These are phyloP conservation scores for Tetraodon nigroviridis DNA, from an alignment of 2,113 vertebrate species.

Conservation along the genomic window DNA sequence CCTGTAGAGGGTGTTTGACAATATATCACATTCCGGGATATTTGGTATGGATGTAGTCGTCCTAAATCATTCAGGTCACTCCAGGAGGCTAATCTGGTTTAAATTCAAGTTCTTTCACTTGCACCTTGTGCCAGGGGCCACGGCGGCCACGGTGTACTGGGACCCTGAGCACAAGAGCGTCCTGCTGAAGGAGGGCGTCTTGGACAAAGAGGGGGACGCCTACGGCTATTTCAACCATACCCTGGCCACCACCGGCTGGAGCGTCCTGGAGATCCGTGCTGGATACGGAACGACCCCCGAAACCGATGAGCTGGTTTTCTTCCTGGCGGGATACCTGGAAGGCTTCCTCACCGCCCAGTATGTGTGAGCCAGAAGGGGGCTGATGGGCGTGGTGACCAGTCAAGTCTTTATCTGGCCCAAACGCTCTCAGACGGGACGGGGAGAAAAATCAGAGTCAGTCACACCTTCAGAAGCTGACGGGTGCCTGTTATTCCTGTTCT, in stretches of 20 bases:
- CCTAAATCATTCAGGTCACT: background rate
- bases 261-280: slow-evolving; percentile 82
- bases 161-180: slow-evolving; percentile 69
- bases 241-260: slow-evolving; percentile 81
- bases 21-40: too few relatives aligned
- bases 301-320: slow-evolving; percentile 80
- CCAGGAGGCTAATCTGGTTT: background rate
- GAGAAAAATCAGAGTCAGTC: background rate
- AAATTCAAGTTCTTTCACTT: background rate
- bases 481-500: background rate
- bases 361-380: slow-evolving; percentile 45
- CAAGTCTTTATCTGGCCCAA: background rate
- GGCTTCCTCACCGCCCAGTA: slow-evolving; percentile 87
- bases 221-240: slow-evolving; percentile 86
- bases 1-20: too few relatives aligned
- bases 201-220: slow-evolving; percentile 80
- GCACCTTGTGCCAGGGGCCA: slow-evolving; percentile 43
- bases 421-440: too few relatives aligned
- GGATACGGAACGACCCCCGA: slow-evolving; percentile 78
- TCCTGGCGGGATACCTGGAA: slow-evolving; percentile 85
- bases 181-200: slow-evolving; percentile 67
- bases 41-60: too few relatives aligned
- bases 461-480: background rate
- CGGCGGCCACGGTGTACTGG: slow-evolving; percentile 82
- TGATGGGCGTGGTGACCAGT: background rate